These are phyloP conservation scores for Siniperca knerii DNA, from an alignment of 2,113 vertebrate genomes.

Conservation along the genomic window DNA sequence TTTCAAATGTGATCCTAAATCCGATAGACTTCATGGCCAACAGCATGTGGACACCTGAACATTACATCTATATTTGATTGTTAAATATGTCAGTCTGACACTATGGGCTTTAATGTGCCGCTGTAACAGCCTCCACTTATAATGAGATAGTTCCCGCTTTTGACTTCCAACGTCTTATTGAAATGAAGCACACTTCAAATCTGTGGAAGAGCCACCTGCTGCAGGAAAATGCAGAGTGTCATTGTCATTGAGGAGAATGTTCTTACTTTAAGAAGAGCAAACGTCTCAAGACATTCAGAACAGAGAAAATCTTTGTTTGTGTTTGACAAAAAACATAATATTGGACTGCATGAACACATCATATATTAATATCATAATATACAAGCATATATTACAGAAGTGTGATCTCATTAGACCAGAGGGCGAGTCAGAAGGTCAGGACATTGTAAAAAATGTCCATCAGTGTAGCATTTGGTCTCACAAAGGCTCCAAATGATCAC, in stretches of 20 bases:
- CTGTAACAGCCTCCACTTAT: too few species aligned
- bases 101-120: too few species aligned
- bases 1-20: too few species aligned
- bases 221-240: not conserved
- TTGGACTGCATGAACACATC: not conserved
- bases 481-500: not conserved
- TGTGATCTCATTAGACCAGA: not conserved
- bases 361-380: not conserved
- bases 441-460: not conserved
- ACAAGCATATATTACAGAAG: not conserved
- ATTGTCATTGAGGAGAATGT: not conserved
- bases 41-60: too few species aligned
- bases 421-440: not conserved
- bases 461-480: not conserved
- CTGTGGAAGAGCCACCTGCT: not conserved
- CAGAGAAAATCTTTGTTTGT: not conserved
- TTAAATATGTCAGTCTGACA: too few species aligned
- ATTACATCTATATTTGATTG: too few species aligned
- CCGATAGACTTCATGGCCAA: too few species aligned
- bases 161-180: too few species aligned
- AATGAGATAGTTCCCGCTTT: too few species aligned
- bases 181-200: too few species aligned
- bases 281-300: not conserved
- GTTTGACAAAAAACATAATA: not conserved
- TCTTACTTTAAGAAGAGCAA: not conserved